Conservation (phyloP, 2,888 invertebrate genomes). For the Apodemia duryi region DNA sequence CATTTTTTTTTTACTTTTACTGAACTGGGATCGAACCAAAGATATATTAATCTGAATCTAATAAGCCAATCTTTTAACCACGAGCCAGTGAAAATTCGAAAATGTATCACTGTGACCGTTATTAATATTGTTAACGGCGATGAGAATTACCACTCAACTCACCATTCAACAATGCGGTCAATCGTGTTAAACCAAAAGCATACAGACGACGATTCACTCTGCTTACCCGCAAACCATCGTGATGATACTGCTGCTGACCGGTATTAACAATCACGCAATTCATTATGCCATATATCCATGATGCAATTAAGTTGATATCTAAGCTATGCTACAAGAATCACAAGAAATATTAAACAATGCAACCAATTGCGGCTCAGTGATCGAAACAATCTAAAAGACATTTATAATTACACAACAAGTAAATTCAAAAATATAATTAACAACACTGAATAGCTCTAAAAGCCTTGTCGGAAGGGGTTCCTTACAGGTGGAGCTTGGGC, state of each 20-base stretch:
- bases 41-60: no score
- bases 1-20: no score
- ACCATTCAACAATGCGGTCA: no score
- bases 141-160: no score
- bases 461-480: conserved; percentile 88
- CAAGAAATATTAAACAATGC: conserved; percentile 61
- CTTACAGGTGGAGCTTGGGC: conserved; percentile 56
- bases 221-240: no score
- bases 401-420: conserved; percentile 78
- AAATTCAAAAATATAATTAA: conserved; percentile 70
- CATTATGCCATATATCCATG: not conserved
- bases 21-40: no score
- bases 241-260: not conserved
- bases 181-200: no score
- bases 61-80: no score
- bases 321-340: conserved; percentile 20
- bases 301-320: conserved; percentile 7
- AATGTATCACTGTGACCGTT: no score
- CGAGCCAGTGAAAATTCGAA: no score
- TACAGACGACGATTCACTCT: no score
- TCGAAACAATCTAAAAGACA: conserved; percentile 71
- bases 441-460: conserved; percentile 75
- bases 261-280: not conserved
- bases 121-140: no score
- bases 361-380: conserved; percentile 68